Evolutionary conservation across 2,888 invertebrate species (phyloP), one percentile per base, ranked within the genome.

Genomic region (Epistrophella euchroma): DNA sequence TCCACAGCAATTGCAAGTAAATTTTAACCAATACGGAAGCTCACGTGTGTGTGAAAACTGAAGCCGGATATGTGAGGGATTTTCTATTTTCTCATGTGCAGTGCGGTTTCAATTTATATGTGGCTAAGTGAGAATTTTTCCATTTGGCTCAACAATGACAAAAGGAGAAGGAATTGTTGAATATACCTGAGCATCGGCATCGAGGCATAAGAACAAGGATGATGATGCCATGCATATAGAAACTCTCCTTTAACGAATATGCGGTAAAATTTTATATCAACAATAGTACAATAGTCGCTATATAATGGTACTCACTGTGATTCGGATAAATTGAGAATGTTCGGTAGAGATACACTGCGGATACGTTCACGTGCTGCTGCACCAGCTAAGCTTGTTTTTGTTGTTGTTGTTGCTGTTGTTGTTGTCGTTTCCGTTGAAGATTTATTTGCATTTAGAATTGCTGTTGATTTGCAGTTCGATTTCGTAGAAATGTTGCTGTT

Each of bases 301-400:
- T n/a, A 37, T 22, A 1, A 25, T 22, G 10, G 64, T 80, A 86
- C 86, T 88, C 87, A 88, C 55, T 68, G 68, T 70, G 70, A 68
- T 79, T 77, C 88, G 55, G 84, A 80, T 78, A 79, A 47, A 82
- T 88, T 87, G 80, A 88, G 74, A 88, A 89, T 88, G 88, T 89
- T 88, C 82, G 91, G 91, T 81, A 91, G 87, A 22, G 91, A 91
- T 66, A 89, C 86, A 72, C 90, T 88, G 62, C 90, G 90, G 55
- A 88, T 80, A 77, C 89, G 88, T 60, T 82, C 82, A 68, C 55
- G 83, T 79, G 58, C 47, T 7, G 32, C 17, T 17, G 15, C n/a
- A 60, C 13, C 11, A 11, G 11, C 2, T 22, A 15, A 50, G 15
- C 10, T 17, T 25, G n/a, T 7, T 66, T 50, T 17, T 6, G 17